Percentiles rank a stretch among this genome's conserved stretches.
These are phyloP conservation scores for Shargacucullia verbasci DNA, from an alignment of 2,888 invertebrate species.

Conservation along the genomic window DNA sequence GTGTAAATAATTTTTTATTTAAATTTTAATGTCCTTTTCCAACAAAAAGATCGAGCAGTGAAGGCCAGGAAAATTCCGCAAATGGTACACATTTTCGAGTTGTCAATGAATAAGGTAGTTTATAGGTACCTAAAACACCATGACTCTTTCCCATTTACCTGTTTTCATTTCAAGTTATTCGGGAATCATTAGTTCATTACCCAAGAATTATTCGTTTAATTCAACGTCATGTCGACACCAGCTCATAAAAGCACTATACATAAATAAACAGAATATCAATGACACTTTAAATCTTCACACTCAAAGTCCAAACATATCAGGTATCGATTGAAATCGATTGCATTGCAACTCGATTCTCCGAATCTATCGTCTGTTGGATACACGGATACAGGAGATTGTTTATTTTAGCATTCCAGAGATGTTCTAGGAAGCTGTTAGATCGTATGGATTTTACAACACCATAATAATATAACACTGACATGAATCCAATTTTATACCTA, in stretches of 20 bases:
- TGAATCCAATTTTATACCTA: conserved; percentile 25
- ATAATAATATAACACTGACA: conserved; percentile 36
- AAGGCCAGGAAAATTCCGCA: too few species aligned
- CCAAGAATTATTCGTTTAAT: too few species aligned
- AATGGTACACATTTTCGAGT: too few species aligned
- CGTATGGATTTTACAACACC: conserved; percentile 30
- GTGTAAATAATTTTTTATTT: too few species aligned
- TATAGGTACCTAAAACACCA: too few species aligned
- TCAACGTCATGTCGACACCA: too few species aligned
- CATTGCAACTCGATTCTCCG: conserved; percentile 45
- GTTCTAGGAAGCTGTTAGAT: conserved; percentile 45
- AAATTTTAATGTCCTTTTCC: too few species aligned
- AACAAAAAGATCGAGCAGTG: too few species aligned
- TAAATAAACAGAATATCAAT: conserved; percentile 1
- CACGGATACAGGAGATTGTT: conserved; percentile 36
- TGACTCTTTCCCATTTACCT: too few species aligned
- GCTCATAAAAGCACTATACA: background rate
- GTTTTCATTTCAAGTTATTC: too few species aligned
- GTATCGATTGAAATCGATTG: conserved; percentile 48
- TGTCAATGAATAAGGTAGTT: too few species aligned
- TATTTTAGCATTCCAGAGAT: conserved; percentile 48
- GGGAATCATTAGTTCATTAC: too few species aligned
- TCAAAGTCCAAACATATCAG: conserved; percentile 40
- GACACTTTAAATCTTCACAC: conserved; percentile 12
- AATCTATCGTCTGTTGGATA: conserved; percentile 16